Evolutionary conservation across 2,797 vertebrate genomes (phyloP), one percentile per base, ranked within the genome.

Genomic region (Parotocinclus haroldoi): DNA sequence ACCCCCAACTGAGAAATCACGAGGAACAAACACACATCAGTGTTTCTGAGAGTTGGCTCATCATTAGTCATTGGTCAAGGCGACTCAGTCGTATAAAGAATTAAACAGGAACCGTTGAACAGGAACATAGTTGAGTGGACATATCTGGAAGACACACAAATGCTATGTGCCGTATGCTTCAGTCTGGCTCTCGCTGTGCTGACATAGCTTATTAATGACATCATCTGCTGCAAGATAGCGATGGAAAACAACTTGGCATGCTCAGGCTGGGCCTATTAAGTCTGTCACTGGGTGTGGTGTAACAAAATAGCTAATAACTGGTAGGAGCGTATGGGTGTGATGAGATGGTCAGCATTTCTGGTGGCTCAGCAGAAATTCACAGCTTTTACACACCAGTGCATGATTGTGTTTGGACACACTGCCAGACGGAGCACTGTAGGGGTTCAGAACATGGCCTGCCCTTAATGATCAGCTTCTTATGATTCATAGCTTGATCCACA

Each of bases 181-280:
- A 13, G 39, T 58, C 13, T 54, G 61, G 48, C 46, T 52, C 56
- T 65, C 36, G 46, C 40, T 57, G 19, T 27, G 46, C 36, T 62
- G 57, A 46, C 80, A 89, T 87, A 38, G 90, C 89, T 83, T 89
- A 91, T 79, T 89, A 90, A 83, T 91, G 92, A 78, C 91, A 92
- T 87, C 90, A 93, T 84, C 87, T 92, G 71, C 86, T 88, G 86
- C 89, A 91, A 80, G 88, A 89, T 86, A 92, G 91, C 86, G 91
- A 91, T 72, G 91, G 48, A 62, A 76, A 73, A 55, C 49, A 69
- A 64, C 36, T 50, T 42, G 4, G 36, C 69, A 57, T 63, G 11
- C 19, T 4, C 46, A 7, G 19, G 27, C 27, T 27, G 27, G 19
- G 11, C 60, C 44, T 46, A 7, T 14, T 50, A 14, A 50, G 45